phyloP scores from a whole-genome alignment of 2,797 vertebrate species.

The Bradypodion pumilum region DNA sequence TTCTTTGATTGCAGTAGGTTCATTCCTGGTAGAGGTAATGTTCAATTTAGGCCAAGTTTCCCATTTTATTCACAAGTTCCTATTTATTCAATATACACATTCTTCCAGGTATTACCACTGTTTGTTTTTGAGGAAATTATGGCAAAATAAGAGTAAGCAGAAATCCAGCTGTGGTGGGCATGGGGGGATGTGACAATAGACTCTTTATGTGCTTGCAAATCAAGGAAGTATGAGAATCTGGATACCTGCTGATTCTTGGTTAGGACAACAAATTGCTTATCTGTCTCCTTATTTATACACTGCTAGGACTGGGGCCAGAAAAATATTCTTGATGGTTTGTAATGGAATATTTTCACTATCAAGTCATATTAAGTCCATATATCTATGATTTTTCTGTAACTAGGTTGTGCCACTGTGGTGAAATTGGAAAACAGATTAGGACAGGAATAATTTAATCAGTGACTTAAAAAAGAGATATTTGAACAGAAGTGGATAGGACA shows the following conservation, averaged over 20 bases:
- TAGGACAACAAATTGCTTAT: not conserved
- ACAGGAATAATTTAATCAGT: not conserved
- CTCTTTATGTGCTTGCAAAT: constrained; percentile 33
- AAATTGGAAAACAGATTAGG: not conserved
- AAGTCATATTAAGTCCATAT: not conserved
- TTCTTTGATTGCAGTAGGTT: not conserved
- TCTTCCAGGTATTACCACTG: constrained; percentile 14
- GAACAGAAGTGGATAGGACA: not conserved
- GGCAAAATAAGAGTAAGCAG: not conserved
- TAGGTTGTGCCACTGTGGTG: not conserved
- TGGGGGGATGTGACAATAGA: not conserved
- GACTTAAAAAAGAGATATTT: not conserved
- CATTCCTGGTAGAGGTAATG: not conserved
- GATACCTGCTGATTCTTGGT: not conserved
- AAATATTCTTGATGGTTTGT: not conserved
- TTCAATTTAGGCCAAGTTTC: not conserved
- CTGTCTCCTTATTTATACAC: not conserved
- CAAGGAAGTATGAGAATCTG: not conserved
- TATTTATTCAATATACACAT: not conserved
- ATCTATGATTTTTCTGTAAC: too few species aligned
- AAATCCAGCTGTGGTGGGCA: not conserved
- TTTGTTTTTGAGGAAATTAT: not conserved
- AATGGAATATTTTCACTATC: not conserved
- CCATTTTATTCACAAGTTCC: not conserved
- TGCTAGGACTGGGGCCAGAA: not conserved